Conservation (phyloP, 2,797 vertebrate genomes). For the Tangara arthus region DNA sequence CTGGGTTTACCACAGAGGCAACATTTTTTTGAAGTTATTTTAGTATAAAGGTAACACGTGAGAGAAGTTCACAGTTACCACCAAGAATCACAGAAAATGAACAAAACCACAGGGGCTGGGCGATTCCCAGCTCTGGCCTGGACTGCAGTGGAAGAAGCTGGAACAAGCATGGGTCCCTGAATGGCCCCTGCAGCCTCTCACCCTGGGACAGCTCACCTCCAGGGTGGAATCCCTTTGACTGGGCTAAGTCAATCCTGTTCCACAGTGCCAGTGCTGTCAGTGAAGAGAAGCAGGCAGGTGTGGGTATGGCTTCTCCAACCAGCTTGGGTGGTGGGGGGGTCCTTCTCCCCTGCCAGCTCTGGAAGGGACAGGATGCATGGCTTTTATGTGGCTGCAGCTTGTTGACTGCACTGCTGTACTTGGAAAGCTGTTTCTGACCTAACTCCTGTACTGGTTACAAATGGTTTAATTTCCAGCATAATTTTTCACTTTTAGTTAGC, state of each 20-base stretch:
- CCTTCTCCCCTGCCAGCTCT: neutral
- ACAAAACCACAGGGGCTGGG: rapidly evolving
- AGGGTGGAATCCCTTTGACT: neutral
- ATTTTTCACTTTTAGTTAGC: neutral
- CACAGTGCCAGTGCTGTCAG: neutral
- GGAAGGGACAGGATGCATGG: too few relatives aligned
- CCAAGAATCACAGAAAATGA: neutral
- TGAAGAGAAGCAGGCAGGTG: neutral
- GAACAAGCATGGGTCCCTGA: neutral
- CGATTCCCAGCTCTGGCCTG: neutral
- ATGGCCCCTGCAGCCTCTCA: neutral
- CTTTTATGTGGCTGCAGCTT: neutral
- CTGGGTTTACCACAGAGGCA: neutral
- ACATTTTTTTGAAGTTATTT: neutral
- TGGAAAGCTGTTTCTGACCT: neutral
- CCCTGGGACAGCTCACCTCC: rapidly evolving
- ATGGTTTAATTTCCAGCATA: neutral
- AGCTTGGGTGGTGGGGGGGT: neutral
- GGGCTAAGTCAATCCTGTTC: neutral
- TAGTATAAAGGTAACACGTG: rapidly evolving
- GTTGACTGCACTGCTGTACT: neutral
- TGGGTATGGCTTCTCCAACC: neutral
- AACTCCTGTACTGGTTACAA: neutral
- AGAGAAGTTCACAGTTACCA: rapidly evolving
- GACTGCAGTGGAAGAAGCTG: neutral